Evolutionary conservation across 2,797 vertebrate genomes (phyloP).

Genomic region (Hemitrygon akajei): DNA sequence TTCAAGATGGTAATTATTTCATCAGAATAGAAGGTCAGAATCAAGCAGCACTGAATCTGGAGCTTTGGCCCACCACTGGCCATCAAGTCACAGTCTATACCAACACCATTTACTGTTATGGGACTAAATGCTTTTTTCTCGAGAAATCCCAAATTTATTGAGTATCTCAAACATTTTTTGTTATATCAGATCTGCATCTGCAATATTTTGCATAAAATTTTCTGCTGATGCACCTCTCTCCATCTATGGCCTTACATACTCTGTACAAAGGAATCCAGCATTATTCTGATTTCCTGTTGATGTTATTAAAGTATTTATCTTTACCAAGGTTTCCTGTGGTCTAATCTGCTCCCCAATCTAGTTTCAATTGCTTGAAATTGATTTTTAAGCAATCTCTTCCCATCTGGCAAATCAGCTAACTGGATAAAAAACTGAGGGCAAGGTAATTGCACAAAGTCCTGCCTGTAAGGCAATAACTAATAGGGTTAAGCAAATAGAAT

Average conservation of each 20-base stretch:
- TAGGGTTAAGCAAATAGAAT: background rate
- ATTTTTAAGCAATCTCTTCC: background rate
- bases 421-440: background rate
- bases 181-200: too few species aligned
- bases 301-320: background rate
- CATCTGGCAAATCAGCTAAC: background rate
- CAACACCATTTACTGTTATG: too few species aligned
- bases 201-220: too few species aligned
- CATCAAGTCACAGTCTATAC: too few species aligned
- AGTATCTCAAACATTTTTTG: too few species aligned
- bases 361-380: background rate
- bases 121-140: too few species aligned
- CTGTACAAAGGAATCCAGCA: background rate
- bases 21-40: too few species aligned
- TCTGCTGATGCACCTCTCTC: too few species aligned
- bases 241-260: background rate
- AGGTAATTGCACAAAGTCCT: background rate
- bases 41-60: too few species aligned
- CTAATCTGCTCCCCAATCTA: background rate
- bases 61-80: too few species aligned
- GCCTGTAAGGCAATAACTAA: background rate
- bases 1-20: too few species aligned
- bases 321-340: background rate
- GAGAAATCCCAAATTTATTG: too few species aligned
- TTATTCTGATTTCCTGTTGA: background rate